Percentiles rank a stretch among this genome's conserved stretches.
phyloP scores from a whole-genome alignment of 2,797 vertebrate genomes.

The Furcifer pardalis region DNA sequence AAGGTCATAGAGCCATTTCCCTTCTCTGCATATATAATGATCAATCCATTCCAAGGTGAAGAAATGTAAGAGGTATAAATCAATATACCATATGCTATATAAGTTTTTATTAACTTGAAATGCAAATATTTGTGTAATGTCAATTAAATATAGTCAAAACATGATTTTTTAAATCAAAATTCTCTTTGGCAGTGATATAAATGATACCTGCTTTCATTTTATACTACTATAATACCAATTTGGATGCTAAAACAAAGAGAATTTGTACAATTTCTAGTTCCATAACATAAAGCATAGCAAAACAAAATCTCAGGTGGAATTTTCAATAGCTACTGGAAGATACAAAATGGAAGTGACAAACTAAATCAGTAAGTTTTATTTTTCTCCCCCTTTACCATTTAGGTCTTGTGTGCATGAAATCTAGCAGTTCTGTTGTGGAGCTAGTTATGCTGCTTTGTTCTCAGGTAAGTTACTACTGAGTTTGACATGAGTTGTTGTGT shows the following conservation, averaged over 20 bases:
- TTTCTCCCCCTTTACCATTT: conserved; percentile 56
- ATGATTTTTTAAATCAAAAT: conserved; percentile 42
- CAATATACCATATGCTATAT: conserved; percentile 89
- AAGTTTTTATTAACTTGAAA: conserved; percentile 84
- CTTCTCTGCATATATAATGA: conserved; percentile 84
- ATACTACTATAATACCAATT: conserved; percentile 24
- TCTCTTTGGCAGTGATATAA: not conserved
- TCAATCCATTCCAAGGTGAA: conserved; percentile 77
- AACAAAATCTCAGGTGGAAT: conserved; percentile 2
- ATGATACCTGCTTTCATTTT: conserved; percentile 23
- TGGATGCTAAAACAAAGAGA: conserved; percentile 7
- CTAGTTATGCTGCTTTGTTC: conserved; percentile 98
- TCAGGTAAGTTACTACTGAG: conserved; percentile 80
- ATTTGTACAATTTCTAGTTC: not conserved
- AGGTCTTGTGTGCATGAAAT: conserved; percentile 98
- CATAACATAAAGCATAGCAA: not conserved
- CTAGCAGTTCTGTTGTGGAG: conserved; percentile 98
- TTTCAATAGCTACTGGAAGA: not conserved
- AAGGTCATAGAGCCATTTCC: conserved; percentile 85
- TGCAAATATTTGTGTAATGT: conserved; percentile 84
- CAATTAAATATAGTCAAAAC: conserved; percentile 70
- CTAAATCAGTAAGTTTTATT: not conserved
- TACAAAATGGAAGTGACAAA: not conserved
- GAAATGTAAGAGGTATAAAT: conserved; percentile 83
- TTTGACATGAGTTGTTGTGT: not conserved